phyloP scores from a whole-genome alignment of 2,113 vertebrate genomes.

The Irena cyanogastra region DNA sequence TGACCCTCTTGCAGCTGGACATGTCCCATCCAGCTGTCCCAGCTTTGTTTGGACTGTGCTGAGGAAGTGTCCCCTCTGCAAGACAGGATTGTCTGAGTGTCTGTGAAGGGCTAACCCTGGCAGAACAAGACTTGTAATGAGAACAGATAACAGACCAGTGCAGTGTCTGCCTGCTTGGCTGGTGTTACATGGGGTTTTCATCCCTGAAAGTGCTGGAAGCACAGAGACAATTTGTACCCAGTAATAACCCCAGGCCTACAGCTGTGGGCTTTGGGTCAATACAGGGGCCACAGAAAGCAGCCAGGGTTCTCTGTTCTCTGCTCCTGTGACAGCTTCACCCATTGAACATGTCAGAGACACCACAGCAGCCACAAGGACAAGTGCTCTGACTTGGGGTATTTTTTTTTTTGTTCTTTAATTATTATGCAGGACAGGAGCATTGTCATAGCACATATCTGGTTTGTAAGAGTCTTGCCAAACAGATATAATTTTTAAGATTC shows the following conservation, averaged over 20 bases:
- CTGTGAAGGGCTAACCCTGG: neutral
- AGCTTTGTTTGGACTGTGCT: neutral
- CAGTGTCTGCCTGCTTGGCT: neutral
- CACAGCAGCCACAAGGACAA: neutral
- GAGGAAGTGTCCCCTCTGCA: neutral
- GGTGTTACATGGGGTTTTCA: accelerated
- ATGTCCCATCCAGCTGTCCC: too few relatives aligned
- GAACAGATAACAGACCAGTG: neutral
- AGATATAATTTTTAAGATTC: neutral
- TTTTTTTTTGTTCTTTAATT: neutral
- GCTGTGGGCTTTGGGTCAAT: neutral
- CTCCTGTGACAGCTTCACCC: neutral
- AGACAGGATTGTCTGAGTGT: neutral
- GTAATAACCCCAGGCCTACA: too few relatives aligned
- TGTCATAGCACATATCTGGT: neutral
- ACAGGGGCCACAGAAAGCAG: neutral
- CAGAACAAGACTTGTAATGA: neutral
- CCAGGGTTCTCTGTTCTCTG: neutral
- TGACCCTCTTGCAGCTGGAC: neutral
- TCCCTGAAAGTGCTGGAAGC: neutral
- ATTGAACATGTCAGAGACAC: accelerated
- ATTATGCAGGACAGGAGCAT: neutral
- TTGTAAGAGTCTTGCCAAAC: neutral
- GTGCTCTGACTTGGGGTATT: neutral
- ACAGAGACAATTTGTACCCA: neutral